Percentiles rank a stretch among this genome's conserved stretches.
phyloP scores from a whole-genome alignment of 35 echinoderm and acorn worm species.

The Diadema setosum region DNA sequence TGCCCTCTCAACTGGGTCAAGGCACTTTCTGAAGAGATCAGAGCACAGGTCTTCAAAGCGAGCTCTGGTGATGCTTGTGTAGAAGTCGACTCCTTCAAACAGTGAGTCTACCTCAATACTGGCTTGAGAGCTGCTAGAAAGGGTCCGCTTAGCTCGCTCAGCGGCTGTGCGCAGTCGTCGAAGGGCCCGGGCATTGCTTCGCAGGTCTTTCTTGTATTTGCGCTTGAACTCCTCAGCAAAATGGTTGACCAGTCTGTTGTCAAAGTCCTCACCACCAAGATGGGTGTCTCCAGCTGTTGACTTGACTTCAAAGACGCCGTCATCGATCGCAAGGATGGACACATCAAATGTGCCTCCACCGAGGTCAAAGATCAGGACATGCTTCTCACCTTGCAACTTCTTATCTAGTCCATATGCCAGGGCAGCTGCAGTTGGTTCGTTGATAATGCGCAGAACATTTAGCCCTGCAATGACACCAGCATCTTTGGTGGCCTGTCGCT shows the following conservation, averaged over 20 bases:
- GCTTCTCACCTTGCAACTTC: slow-evolving; percentile 41
- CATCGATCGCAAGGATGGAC: slow-evolving; percentile 54
- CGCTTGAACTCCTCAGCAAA: slow-evolving; percentile 57
- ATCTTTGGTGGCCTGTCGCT: slow-evolving; percentile 67
- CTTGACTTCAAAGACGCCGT: slow-evolving; percentile 66
- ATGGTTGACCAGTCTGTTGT: slow-evolving; percentile 62
- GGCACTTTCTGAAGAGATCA: slow-evolving; percentile 40
- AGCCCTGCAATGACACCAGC: slow-evolving; percentile 68
- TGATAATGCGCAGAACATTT: slow-evolving; percentile 64
- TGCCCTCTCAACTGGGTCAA: slow-evolving; percentile 68
- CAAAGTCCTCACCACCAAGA: slow-evolving; percentile 79
- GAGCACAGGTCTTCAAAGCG: slow-evolving; percentile 76
- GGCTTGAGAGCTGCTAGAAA: slow-evolving; percentile 62
- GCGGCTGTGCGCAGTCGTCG: slow-evolving; percentile 68
- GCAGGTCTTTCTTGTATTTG: slow-evolving; percentile 56
- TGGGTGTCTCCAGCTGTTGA: slow-evolving; percentile 81
- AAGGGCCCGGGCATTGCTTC: slow-evolving; percentile 20
- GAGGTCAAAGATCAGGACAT: slow-evolving; percentile 68
- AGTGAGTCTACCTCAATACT: slow-evolving; percentile 69
- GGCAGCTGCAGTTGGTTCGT: slow-evolving; percentile 66
- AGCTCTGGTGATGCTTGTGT: slow-evolving; percentile 27
- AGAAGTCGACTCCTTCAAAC: slow-evolving; percentile 62
- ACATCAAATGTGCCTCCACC: slow-evolving; percentile 75
- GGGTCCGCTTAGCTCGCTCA: slow-evolving; percentile 56
- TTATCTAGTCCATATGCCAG: slow-evolving; percentile 70